phyloP scores from a whole-genome alignment of 2,113 vertebrate genomes.

The Rallus limicola region DNA sequence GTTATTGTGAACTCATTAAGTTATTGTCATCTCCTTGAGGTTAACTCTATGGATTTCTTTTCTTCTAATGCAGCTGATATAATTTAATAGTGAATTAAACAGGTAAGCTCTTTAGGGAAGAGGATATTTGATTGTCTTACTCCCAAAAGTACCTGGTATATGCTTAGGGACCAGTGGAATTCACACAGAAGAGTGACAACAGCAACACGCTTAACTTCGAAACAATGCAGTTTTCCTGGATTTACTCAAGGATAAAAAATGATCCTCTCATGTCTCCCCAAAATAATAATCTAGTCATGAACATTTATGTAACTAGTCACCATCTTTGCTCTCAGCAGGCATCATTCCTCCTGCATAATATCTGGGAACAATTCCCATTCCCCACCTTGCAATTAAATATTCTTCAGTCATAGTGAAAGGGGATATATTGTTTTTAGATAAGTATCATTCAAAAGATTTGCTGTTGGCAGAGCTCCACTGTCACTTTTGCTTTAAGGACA shows the following conservation, averaged over 20 bases:
- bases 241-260: background rate
- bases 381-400: background rate
- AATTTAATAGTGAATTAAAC: background rate
- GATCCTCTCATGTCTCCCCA: background rate
- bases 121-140: background rate
- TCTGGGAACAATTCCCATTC: background rate
- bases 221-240: background rate
- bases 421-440: background rate
- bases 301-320: background rate
- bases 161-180: background rate
- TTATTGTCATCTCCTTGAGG: background rate
- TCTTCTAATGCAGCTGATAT: background rate
- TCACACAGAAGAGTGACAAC: background rate
- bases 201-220: background rate
- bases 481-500: background rate
- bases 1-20: background rate
- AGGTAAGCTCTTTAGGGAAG: background rate
- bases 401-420: background rate
- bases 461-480: background rate
- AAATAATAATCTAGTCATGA: background rate
- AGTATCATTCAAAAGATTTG: background rate
- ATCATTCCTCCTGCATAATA: background rate
- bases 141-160: background rate
- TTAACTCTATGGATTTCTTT: background rate
- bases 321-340: background rate